These are phyloP conservation scores for Epizoanthus stellaris DNA, from an alignment of 92 coral and sea anemone species.

Conservation along the genomic window DNA sequence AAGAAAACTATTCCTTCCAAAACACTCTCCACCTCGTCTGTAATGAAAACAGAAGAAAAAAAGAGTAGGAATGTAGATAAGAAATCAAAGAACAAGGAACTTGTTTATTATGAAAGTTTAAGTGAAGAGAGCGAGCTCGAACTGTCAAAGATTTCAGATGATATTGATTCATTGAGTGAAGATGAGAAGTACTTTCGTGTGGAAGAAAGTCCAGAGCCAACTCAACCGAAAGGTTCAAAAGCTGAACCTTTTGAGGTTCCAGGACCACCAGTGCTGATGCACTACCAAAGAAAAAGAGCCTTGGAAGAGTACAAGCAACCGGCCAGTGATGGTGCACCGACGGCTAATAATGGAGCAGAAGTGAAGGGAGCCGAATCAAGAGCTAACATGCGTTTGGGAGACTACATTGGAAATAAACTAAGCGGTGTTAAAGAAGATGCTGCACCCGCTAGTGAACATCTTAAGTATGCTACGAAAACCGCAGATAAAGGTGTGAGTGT, in stretches of 20 bases:
- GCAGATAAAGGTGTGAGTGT: conserved; percentile 57
- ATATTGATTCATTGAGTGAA: conserved; percentile 62
- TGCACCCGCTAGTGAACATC: background rate
- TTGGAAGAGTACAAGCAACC: conserved; percentile 23
- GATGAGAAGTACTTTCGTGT: conserved; percentile 71
- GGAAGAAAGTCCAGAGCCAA: conserved; percentile 52
- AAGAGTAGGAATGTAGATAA: background rate
- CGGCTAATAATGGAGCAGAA: background rate
- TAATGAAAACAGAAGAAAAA: background rate
- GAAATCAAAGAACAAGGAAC: background rate
- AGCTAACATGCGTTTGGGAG: background rate
- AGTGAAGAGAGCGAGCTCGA: conserved; percentile 92
- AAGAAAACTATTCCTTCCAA: background rate
- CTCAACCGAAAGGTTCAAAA: background rate
- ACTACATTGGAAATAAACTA: background rate
- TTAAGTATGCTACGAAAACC: conserved; percentile 37
- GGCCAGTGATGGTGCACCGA: conserved; percentile 1
- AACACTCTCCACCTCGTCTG: background rate
- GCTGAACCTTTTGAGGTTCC: conserved; percentile 29
- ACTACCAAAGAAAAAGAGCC: conserved; percentile 28
- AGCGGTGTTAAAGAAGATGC: background rate
- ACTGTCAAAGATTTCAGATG: conserved; percentile 82
- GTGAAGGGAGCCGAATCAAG: background rate
- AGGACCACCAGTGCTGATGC: conserved; percentile 27
- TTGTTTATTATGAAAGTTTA: conserved; percentile 54